Conservation (phyloP, 2,888 invertebrate species). For the Hetaerina titia region DNA sequence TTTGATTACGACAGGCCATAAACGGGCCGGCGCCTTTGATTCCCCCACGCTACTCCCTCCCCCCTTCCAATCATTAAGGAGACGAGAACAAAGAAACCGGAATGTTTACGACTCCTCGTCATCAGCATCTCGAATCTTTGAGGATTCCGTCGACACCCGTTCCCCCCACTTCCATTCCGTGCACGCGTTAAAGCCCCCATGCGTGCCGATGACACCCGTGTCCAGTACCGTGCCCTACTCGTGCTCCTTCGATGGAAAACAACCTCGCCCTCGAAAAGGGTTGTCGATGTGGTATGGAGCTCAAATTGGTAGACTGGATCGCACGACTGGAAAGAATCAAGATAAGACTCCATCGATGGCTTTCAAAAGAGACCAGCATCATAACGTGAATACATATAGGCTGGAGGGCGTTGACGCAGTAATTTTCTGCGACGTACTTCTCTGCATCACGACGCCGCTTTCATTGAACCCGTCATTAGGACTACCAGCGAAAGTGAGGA, state of each 20-base stretch:
- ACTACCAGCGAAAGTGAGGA: no score
- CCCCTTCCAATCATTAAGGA: background rate
- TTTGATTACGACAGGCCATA: background rate
- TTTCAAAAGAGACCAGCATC: no score
- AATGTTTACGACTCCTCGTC: background rate
- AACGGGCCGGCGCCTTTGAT: conserved; percentile 12
- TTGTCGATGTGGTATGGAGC: background rate
- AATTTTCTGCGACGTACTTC: no score
- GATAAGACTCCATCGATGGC: no score
- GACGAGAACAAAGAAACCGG: background rate
- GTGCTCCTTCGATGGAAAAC: background rate
- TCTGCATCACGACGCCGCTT: no score
- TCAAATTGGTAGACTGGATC: no score
- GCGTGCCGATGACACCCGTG: no score
- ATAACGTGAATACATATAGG: no score
- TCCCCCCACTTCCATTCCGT: background rate
- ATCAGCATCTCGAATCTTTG: background rate
- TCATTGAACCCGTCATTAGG: no score
- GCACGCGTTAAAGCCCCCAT: background rate
- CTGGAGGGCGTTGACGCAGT: no score
- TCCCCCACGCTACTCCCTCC: background rate
- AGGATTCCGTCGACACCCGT: background rate
- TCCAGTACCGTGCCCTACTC: background rate
- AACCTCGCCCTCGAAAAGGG: background rate
- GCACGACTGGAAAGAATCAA: no score